Evolutionary conservation across 2,888 invertebrate species (phyloP).

Genomic region (Ectemnius lituratus): DNA sequence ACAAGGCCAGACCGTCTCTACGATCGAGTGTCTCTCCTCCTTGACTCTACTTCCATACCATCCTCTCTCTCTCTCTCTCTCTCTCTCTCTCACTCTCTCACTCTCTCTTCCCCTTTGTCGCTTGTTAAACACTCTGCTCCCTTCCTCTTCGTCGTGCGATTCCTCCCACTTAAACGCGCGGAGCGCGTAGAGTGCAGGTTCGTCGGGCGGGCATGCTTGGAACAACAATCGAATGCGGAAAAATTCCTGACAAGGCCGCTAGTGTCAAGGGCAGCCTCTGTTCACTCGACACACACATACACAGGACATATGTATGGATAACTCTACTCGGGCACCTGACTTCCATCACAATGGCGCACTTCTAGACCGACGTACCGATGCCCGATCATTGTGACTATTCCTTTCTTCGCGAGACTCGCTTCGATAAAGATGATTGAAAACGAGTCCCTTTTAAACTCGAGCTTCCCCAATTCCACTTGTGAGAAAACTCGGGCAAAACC

Average conservation of each 20-base stretch:
- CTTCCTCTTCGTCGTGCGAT: conserved; percentile 1
- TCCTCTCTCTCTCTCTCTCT: conserved; percentile 15
- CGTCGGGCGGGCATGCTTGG: conserved; percentile 33
- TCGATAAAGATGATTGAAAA: conserved; percentile 15
- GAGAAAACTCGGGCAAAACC: too few species aligned
- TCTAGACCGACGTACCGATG: too few species aligned
- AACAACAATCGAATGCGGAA: conserved; percentile 68
- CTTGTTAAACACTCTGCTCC: conserved; percentile 11
- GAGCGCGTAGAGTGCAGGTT: conserved; percentile 16
- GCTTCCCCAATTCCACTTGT: neutral
- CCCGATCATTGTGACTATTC: too few species aligned
- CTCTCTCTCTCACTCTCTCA: neutral
- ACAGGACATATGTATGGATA: too few species aligned
- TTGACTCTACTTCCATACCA: neutral
- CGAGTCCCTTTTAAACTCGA: too few species aligned
- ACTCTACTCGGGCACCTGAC: conserved; percentile 59
- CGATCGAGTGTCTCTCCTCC: conserved; percentile 21
- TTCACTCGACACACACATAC: neutral
- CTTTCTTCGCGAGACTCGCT: neutral
- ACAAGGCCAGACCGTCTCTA: conserved; percentile 32
- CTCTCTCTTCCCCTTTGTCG: conserved; percentile 11
- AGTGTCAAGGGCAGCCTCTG: conserved; percentile 67
- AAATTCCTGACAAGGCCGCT: conserved; percentile 71
- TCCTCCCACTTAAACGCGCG: conserved; percentile 10
- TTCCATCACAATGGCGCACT: conserved; percentile 51